Base-by-base conservation (phyloP, 2,113 vertebrate genomes). In the Chionodraco myersi region DNA sequence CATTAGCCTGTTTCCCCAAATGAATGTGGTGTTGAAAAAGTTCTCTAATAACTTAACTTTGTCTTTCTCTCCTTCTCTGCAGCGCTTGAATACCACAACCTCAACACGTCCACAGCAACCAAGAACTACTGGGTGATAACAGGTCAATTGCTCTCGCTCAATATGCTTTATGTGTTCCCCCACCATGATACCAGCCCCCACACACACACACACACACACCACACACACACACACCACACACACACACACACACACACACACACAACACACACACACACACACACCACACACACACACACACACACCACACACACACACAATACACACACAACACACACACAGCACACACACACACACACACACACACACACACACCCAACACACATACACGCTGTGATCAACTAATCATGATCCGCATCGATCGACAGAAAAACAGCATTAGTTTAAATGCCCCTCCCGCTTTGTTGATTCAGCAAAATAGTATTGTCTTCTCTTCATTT, bases 71-170 rank as follows among this genome's bases (percentile, higher is more conserved):
- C 18, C 77, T 9, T 82, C 75, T 66, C 41, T 62, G 13, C 91
- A 99, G 98, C 98, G 1, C 92, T 99, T 80, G 96, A 98, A 89
- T 99, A 99, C 86, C 97, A 97, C 86, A 99, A 97, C 90, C 97
- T 99, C 45, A 98, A 99, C 91, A 96, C 95, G 1, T 99, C 98
- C 0, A 93, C 94, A 70, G 95, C 96, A 64, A 99, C 98, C 52
- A 97, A 95, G 92, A 96, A 95, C 92, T 98, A 96, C 72, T 99
- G 98, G 98, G 97, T 99, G 69, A 97, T 96, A 92, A 99, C 98
- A 96, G 98, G 98, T 99, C 94, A 93, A 72, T 48, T 48, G 67
- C 36, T 41, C 16, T 63, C 59, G 10, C 10, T 1, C 47, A 1
- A 41, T 41, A 41, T 41, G 36, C 36, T 41, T 41, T 41, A 41